These are phyloP conservation scores for Rhineura floridana DNA, from an alignment of 2,113 vertebrate species.

Conservation along the genomic window DNA sequence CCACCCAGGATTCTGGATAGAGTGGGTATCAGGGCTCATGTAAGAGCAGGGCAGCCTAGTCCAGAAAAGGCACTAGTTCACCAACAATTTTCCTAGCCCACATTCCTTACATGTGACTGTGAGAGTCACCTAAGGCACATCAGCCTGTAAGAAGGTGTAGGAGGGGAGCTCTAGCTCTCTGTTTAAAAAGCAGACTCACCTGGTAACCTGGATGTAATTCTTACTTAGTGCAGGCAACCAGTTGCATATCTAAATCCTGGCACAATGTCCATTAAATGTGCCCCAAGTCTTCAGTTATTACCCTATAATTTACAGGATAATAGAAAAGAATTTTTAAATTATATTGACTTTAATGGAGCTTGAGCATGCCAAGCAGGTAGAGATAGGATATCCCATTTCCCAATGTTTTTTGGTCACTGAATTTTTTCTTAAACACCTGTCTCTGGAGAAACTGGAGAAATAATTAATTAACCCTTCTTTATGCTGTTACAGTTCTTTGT, in stretches of 20 bases:
- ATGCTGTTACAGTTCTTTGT: slow-evolving; percentile 27
- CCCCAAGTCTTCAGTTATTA: background rate
- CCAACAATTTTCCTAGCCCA: background rate
- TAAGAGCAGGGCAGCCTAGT: background rate
- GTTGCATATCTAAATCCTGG: background rate
- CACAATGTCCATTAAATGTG: background rate
- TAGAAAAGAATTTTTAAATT: background rate
- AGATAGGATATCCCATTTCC: background rate
- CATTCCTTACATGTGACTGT: background rate
- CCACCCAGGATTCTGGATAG: background rate
- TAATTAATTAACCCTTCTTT: slow-evolving; percentile 19
- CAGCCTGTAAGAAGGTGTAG: background rate
- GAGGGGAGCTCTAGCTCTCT: no score
- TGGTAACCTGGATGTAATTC: background rate
- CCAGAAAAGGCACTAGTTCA: background rate
- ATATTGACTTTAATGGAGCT: background rate
- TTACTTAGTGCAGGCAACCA: background rate
- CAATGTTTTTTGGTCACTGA: background rate
- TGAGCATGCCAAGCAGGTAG: background rate
- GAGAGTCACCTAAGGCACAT: background rate
- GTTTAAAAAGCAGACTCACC: no score
- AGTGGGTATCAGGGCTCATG: background rate
- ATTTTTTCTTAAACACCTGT: background rate
- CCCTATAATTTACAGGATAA: background rate
- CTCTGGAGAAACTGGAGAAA: slow-evolving; percentile 16